Evolutionary conservation across 2,113 vertebrate genomes (phyloP).

Genomic region (Tragelaphus strepsiceros): DNA sequence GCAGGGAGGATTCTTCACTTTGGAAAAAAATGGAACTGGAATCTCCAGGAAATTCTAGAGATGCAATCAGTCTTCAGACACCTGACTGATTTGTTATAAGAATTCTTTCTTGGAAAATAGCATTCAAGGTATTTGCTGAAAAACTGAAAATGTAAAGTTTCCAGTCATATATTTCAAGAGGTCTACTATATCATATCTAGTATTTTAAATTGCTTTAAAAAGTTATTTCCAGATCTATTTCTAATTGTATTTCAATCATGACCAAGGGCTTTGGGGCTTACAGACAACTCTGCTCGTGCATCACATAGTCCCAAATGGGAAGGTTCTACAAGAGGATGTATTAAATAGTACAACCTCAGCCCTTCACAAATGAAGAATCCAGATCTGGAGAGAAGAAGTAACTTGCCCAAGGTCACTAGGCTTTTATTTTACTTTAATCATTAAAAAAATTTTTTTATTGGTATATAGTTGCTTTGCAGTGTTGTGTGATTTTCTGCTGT

Average conservation of each 20-base stretch:
- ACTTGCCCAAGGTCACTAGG: neutral
- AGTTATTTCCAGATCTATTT: neutral
- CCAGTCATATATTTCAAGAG: neutral
- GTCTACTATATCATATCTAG: neutral
- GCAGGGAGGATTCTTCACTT: neutral
- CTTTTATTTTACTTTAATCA: neutral
- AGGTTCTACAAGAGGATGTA: neutral
- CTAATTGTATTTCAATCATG: neutral
- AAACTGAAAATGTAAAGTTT: neutral
- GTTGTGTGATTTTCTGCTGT: neutral
- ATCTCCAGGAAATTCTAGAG: neutral
- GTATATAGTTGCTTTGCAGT: neutral
- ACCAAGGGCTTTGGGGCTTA: neutral
- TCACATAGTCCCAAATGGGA: neutral
- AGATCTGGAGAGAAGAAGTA: neutral
- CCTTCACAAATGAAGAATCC: neutral
- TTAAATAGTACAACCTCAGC: neutral
- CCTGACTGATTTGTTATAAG: neutral
- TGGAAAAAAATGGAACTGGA: too few species aligned
- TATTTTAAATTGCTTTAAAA: neutral
- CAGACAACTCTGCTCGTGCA: neutral
- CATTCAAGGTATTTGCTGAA: neutral
- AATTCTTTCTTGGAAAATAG: neutral
- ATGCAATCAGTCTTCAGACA: fast-evolving
- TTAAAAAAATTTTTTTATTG: neutral